Evolutionary conservation across 2,888 invertebrate genomes (phyloP).

Genomic region (Caenorhabditis uteleia): DNA sequence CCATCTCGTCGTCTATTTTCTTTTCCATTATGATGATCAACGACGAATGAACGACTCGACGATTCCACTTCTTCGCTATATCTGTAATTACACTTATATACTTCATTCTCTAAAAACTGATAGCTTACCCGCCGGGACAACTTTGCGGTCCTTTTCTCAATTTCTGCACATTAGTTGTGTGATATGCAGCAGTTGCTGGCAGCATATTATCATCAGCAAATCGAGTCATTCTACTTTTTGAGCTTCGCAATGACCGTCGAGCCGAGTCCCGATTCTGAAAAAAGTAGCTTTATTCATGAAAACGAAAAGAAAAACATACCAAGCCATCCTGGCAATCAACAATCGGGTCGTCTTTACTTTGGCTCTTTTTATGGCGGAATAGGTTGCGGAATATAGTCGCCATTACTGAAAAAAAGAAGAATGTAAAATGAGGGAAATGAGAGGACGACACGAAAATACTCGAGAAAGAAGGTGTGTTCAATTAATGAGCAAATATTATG

Average conservation of each 20-base stretch:
- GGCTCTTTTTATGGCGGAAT: constrained; percentile 32
- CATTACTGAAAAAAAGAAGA: too few relatives aligned
- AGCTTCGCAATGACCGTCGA: constrained; percentile 18
- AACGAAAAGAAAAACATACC: neutral
- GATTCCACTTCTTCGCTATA: constrained; percentile 16
- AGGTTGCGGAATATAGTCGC: constrained; percentile 35
- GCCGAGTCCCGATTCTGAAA: constrained; percentile 28
- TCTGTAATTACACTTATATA: constrained; percentile 14
- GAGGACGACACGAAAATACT: too few relatives aligned
- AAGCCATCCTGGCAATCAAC: neutral
- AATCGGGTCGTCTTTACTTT: constrained; percentile 17
- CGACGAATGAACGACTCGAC: constrained; percentile 12
- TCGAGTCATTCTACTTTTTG: constrained; percentile 9
- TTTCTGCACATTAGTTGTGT: constrained; percentile 26
- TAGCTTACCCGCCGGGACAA: constrained; percentile 46
- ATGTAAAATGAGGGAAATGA: too few relatives aligned
- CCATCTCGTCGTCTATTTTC: constrained; percentile 1
- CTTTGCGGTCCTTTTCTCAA: constrained; percentile 41
- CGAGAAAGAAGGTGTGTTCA: too few relatives aligned
- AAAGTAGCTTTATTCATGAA: neutral
- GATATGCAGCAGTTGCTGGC: constrained; percentile 43
- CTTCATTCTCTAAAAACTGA: constrained; percentile 11
- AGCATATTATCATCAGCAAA: constrained; percentile 37
- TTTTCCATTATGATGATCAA: constrained; percentile 1
- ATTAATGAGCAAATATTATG: too few relatives aligned